Evolutionary conservation across 2,113 vertebrate genomes (phyloP), one percentile per base, ranked within the genome.

Genomic region (Thinocorus orbignyianus): DNA sequence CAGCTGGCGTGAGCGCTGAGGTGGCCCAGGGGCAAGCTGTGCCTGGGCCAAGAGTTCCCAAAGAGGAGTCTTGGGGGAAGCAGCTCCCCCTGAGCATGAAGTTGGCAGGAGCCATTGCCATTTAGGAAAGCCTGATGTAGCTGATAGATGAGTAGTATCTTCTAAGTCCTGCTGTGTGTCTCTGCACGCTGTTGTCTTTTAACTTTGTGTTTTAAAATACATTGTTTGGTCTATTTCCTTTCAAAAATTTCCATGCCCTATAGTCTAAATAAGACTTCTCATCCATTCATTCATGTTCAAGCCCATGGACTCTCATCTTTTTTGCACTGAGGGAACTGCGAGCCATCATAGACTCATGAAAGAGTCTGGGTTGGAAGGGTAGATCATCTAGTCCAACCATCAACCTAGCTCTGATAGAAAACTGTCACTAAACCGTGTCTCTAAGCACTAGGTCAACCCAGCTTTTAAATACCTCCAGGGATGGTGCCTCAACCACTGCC

Each of bases 191-290:
- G 25, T 70, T 81, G 48, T 23, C 70, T 87, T 89, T 70, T 66
- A 62, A 58, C 35, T 90, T 74, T 49, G 46, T 66, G 8, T 52
- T 88, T 95, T 42, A 77, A 93, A 94, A 87, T 46, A 46, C 17
- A 10, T 12, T 12, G 3, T 44, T 78, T 41, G 51, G 30, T 44
- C 55, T 71, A 6, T 62, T 90, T 90, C 78, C 85, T 87, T 68
- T 81, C 46, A 44, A 19, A 89, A 84, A 37, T 66, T 93, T 89
- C 51, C 46, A 71, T 22, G 84, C 69, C 28, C 60, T 79, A 61
- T 61, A 70, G 81, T 77, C 51, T 89, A 92, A 88, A 42, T 61
- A 66, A 81, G 64, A 77, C 92, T 83, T 76, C 44, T 81, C 55
- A 85, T 79, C 78, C 5, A 0, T 70, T 88, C 0, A 1, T 41